A percentile compares a stretch with the other conserved stretches of the same genome.
Conservation (phyloP, 2,888 invertebrate genomes). For the Pyrrhosoma nymphula region DNA sequence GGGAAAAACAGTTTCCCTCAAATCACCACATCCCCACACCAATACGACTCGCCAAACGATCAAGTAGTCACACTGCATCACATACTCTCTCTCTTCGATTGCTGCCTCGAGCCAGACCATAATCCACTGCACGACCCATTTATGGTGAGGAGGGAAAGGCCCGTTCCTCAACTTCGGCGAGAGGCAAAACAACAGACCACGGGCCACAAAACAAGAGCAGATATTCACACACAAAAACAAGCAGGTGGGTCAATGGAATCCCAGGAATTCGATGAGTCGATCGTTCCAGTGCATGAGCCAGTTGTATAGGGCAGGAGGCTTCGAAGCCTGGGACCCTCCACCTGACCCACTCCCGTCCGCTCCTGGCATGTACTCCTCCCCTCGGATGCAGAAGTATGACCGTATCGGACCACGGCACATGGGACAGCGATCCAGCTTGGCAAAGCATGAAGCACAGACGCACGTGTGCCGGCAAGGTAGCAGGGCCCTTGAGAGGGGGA, state of each 20-base stretch:
- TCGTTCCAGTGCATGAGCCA: constrained; percentile 85
- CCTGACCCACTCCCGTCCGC: constrained; percentile 72
- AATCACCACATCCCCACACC: not conserved
- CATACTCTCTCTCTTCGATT: not conserved
- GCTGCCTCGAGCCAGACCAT: not conserved
- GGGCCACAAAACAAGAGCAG: not conserved
- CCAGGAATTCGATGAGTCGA: constrained; percentile 87
- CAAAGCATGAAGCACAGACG: constrained; percentile 89
- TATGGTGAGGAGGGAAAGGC: constrained; percentile 7
- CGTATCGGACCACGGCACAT: constrained; percentile 91
- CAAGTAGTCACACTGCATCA: not conserved
- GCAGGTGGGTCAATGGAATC: constrained; percentile 79
- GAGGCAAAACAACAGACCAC: not conserved
- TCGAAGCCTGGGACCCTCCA: constrained; percentile 70
- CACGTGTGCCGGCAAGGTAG: constrained; percentile 93
- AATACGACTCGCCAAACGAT: not conserved
- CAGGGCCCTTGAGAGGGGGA: constrained; percentile 88
- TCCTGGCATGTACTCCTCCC: constrained; percentile 85
- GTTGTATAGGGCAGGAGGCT: constrained; percentile 60
- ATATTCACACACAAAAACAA: not conserved
- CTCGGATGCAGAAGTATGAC: constrained; percentile 90
- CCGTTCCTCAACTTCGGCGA: not conserved
- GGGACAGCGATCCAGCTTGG: constrained; percentile 90
- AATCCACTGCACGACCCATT: not conserved
- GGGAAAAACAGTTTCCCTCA: not conserved